Evolutionary conservation across 2,888 invertebrate genomes (phyloP), one percentile per base, ranked within the genome.

Genomic region (Sinohyriopsis cumingii): DNA sequence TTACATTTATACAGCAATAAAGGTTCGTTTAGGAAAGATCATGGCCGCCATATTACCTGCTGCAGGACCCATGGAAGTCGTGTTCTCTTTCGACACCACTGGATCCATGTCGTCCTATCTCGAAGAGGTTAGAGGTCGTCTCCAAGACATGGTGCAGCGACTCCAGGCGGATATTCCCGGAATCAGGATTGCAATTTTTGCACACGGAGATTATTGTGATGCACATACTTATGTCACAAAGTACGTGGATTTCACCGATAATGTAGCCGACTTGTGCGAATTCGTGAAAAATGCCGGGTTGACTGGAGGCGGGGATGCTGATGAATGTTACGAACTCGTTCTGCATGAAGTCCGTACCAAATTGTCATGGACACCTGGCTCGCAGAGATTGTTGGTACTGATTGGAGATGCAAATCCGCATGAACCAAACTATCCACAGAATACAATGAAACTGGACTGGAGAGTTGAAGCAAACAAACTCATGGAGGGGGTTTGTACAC

Each of bases 131-230:
- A 72, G 84, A 24, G 79, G 77, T 6, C 75, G 80, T 20, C 63
- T 87, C 18, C 73, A 79, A 19, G 83, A 86, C 68, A 78, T 87
- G 75, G 84, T 85, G 20, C 79, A 84, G 69, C 81, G 87, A 9
- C 82, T 88, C 12, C 81, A 83, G 62, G 80, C 82, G 9, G 88
- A 88, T 70, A 85, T 87, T 19, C 85, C 87, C 0, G 81, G 78
- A 22, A 84, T 88, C 55, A 79, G 82, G 28, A 82, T 88, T n/a
- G 82, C 85, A 15, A 80, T 88, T 22, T 78, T 87, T 45, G 88
- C 88, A 24, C 88, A 88, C 66, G 88, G 88, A 1, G 87, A 88
- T 72, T 88, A 88, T 71, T 85, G 85, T 66, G 88, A 88, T 72
- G 63, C 28, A 20, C 22, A 66, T 19, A 69, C 22, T 22, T 87